Base-by-base conservation (phyloP, 1,140 invertebrate genomes). In the Trichomalopsis sarcophagae region DNA sequence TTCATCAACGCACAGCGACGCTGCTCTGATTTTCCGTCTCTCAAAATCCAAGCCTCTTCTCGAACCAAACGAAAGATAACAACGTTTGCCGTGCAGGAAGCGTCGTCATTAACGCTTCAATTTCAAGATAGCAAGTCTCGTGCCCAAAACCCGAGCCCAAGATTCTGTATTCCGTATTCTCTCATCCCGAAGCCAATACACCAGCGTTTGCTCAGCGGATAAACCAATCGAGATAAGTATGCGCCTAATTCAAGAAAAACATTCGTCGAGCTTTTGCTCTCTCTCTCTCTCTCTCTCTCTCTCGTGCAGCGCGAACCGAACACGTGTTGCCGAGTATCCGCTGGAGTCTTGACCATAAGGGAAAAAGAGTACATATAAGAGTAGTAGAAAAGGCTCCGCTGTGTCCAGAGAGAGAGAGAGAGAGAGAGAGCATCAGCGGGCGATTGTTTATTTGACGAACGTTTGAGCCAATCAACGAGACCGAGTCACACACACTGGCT, bases 161-260 rank as follows among this genome's bases (percentile, higher is more conserved):
- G 50, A 14, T 55, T 10, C 47, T 0, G 5, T 36, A 36, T 50
- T 14, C 47, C 47, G 3, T 14, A 50, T 50, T 14, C 14, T 50
- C 50, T 55, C 40, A 5, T 55, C 14, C 50, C 13, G n/a, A 62
- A 62, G 55, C 55, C 55, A n/a, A 21, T 62, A n/a, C 17, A 62
- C 17, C 55, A 62, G 55, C 21, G 17, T n/a, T 62, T 62, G 17
- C 21, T 62, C 55, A 33, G 10, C 68, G 23, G 68, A 71, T 71
- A 71, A 71, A n/a, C 68, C 30, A 71, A 71, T 71, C 68, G 68
- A 27, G 68, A 71, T 33, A 71, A 71, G 68, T 71, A 44, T 44
- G 68, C 21, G 23, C 30, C 21, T 27, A 71, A 33, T 71, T 71
- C 55, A 62, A 71, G 68, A 71, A 71, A 71, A 71, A 71, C 68